phyloP scores from a whole-genome alignment of 2,113 vertebrate genomes.

The Pachycephala philippinensis region DNA sequence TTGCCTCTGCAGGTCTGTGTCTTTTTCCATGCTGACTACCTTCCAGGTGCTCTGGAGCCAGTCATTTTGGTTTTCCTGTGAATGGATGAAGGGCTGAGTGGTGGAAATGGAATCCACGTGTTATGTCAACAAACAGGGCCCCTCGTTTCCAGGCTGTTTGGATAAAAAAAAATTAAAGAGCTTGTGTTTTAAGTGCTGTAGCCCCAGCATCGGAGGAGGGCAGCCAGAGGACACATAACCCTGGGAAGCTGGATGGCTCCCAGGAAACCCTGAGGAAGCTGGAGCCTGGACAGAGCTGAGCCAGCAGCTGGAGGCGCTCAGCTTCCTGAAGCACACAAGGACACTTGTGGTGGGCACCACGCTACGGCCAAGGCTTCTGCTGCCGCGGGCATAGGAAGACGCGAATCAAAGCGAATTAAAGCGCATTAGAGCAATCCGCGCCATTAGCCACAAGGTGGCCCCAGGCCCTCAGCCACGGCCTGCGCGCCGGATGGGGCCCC shows the following conservation, averaged over 20 bases:
- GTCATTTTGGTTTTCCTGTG: neutral
- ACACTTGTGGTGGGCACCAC: neutral
- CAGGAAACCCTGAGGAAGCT: neutral
- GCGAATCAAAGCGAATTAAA: neutral
- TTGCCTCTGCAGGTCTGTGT: rapidly evolving
- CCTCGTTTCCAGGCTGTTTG: neutral
- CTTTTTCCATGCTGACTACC: neutral
- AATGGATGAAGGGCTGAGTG: neutral
- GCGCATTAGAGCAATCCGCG: neutral
- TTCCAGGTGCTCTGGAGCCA: neutral
- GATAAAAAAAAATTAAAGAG: neutral
- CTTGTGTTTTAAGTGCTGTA: neutral
- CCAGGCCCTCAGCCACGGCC: neutral
- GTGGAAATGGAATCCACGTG: neutral
- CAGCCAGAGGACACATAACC: neutral
- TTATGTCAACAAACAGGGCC: neutral
- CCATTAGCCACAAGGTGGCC: conserved; percentile 43
- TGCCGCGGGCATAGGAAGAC: neutral
- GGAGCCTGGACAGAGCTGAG: neutral
- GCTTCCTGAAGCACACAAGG: neutral
- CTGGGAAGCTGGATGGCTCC: conserved; percentile 16
- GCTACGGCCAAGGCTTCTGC: neutral
- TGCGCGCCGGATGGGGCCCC: neutral
- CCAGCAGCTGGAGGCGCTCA: neutral
- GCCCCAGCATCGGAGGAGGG: neutral